Evolutionary conservation across 1,140 invertebrate genomes (phyloP).

Genomic region (Psix sp.): DNA sequence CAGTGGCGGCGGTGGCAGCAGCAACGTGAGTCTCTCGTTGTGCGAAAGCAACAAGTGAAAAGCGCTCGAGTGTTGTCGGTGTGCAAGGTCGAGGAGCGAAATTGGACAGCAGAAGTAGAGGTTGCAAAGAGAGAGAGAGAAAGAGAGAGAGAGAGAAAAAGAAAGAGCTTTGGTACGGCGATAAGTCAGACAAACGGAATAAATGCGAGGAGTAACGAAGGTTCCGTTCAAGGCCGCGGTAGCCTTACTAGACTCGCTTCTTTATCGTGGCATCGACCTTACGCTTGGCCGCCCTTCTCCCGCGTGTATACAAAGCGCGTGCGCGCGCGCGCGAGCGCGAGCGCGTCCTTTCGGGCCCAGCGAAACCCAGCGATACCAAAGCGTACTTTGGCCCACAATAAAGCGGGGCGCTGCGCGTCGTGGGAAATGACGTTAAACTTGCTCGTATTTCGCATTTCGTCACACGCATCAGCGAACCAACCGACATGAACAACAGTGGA

Average conservation of each 20-base stretch:
- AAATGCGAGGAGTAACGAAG: slow-evolving; percentile 23
- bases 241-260: slow-evolving; percentile 39
- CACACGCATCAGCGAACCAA: slow-evolving; percentile 16
- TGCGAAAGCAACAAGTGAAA: too few species aligned
- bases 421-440: slow-evolving; percentile 72
- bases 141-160: too few species aligned
- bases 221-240: slow-evolving; percentile 41
- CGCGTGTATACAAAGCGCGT: not conserved
- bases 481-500: slow-evolving; percentile 21
- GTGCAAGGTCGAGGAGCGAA: too few species aligned
- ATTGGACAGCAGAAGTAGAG: too few species aligned
- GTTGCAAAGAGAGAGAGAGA: too few species aligned
- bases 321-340: not conserved
- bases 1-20: too few species aligned
- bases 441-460: slow-evolving; percentile 31
- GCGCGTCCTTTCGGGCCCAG: too few species aligned
- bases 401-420: slow-evolving; percentile 45
- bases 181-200: too few species aligned
- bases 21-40: too few species aligned
- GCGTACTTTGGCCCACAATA: slow-evolving; percentile 20
- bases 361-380: too few species aligned
- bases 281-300: slow-evolving; percentile 28
- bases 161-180: too few species aligned
- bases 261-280: slow-evolving; percentile 57
- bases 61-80: too few species aligned